phyloP scores from a whole-genome alignment of 2,888 invertebrate genomes.

The Eupithecia pulchellata region DNA sequence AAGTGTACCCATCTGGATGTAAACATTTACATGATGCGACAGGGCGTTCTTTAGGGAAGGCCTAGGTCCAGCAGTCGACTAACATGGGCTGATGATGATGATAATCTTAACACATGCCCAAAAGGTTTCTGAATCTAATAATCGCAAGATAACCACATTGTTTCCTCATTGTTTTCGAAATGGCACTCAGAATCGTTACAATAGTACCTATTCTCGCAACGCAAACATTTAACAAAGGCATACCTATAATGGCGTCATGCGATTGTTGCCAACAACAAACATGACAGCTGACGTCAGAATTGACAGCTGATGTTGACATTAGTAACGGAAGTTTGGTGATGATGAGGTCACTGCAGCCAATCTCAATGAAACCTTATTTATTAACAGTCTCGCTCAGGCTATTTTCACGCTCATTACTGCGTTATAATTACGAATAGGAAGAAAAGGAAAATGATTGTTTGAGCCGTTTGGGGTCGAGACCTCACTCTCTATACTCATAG shows the following conservation, averaged over 20 bases:
- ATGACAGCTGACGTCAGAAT: conserved; percentile 1
- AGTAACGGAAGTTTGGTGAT: not conserved
- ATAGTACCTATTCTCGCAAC: not conserved
- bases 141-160: not conserved
- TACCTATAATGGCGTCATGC: conserved; percentile 23
- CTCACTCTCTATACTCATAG: too few relatives aligned
- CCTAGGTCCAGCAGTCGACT: too few relatives aligned
- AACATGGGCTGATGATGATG: too few relatives aligned
- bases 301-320: conserved; percentile 6
- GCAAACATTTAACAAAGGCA: conserved; percentile 26
- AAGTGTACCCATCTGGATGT: too few relatives aligned
- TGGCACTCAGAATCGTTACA: not conserved
- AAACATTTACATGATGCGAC: too few relatives aligned
- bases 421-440: too few relatives aligned
- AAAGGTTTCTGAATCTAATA: not conserved
- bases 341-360: not conserved
- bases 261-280: conserved; percentile 22
- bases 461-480: too few relatives aligned
- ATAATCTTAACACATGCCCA: too few relatives aligned
- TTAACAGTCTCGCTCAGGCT: too few relatives aligned
- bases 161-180: not conserved
- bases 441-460: too few relatives aligned
- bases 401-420: too few relatives aligned
- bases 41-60: too few relatives aligned
- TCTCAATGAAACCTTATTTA: not conserved